A percentile compares a stretch with the other conserved stretches of the same genome.
Evolutionary conservation across 2,113 vertebrate species (phyloP).

Genomic region (Gavialis gangeticus): DNA sequence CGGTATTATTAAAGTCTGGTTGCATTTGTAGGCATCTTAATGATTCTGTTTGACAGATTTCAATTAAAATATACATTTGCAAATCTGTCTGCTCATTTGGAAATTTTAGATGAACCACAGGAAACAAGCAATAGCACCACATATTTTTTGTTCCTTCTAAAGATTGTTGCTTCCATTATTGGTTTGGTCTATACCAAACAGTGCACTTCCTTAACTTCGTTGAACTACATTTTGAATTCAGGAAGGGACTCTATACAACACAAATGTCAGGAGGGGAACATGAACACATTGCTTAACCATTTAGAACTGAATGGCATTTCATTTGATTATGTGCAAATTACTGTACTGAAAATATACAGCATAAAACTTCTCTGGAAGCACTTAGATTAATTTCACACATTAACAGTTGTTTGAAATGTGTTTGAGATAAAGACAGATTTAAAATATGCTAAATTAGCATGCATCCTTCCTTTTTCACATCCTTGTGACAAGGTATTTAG

Average conservation of each 20-base stretch:
- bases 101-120: background rate
- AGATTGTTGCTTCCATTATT: background rate
- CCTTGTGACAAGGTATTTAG: too few species aligned
- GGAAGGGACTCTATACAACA: background rate
- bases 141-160: background rate
- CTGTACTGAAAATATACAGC: background rate
- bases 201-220: background rate
- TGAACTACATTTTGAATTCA: background rate
- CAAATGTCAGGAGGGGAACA: background rate
- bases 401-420: background rate
- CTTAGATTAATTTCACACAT: background rate
- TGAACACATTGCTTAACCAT: background rate
- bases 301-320: background rate
- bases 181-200: background rate
- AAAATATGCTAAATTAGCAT: background rate
- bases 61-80: background rate
- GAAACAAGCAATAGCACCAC: too few species aligned
- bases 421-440: background rate
- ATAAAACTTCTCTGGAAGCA: background rate
- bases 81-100: background rate
- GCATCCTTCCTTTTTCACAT: background rate
- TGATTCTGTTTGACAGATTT: too few species aligned
- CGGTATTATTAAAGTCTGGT: too few species aligned
- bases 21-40: too few species aligned
- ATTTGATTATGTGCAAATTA: background rate